Evolutionary conservation across 2,113 vertebrate species (phyloP), one percentile per base, ranked within the genome.

Genomic region (Numida meleagris): DNA sequence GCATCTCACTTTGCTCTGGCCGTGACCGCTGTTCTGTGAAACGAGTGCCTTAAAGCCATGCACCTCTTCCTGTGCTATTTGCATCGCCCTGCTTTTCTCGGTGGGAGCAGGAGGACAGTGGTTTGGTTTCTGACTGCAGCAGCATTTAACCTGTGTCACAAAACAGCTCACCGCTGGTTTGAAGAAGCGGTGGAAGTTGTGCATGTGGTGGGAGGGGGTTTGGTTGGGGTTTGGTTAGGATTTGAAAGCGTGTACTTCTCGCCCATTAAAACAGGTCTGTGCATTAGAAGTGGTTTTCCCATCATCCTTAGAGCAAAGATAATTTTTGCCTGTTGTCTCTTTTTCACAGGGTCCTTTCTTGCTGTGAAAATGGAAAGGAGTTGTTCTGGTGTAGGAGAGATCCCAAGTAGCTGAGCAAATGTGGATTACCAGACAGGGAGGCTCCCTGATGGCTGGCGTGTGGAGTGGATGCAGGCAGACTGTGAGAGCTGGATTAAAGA

Each of bases 41-140:
- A 18, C 0, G 3, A 3, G 65, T 0, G 12, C 0, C 4, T 16
- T 4, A 4, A 14, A 82, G 27, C 66, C 50, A 0, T 0, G 1
- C 4, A 3, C 14, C 51, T 34, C 88, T 79, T 67, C 78, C 85
- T 78, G 61, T 6, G 45, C 71, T 18, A 0, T 4, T 57, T 6
- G 58, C 11, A 0, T 1, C 14, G n/a, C 65, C 46, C 63, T 2
- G 0, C 4, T 29, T 2, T 14, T 11, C 7, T 40, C 31, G 4
- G 36, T 0, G 18, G 61, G 53, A 5, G 8, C 0, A 3, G 12
- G 46, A 58, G 15, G 12, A 9, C 14, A 5, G 81, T 11, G 9
- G 27, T 9, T 2, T 2, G 7, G 38, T 43, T 63, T 43, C 48
- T 62, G 6, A 0, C 55, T 20, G 0, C 40, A 33, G 57, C 62